Conservation (phyloP, 2,888 invertebrate genomes). For the Proisotoma minuta region DNA sequence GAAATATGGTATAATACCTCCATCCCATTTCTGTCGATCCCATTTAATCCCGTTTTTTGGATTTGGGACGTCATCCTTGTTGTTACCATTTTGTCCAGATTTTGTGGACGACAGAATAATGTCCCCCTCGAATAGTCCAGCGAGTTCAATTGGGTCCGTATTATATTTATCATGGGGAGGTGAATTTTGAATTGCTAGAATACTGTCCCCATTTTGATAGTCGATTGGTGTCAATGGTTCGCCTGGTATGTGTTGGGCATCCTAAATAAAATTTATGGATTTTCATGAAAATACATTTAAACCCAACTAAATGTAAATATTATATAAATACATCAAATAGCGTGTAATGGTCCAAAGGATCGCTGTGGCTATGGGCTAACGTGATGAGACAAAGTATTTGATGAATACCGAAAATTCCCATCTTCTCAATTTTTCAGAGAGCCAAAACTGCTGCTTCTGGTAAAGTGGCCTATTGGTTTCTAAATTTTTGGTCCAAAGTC, state of each 20-base stretch:
- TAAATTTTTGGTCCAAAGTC: no score
- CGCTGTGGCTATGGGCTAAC: slow-evolving; percentile 2
- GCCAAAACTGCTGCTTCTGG: no score
- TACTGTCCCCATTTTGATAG: slow-evolving; percentile 47
- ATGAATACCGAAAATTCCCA: slow-evolving; percentile 21
- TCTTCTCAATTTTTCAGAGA: no score
- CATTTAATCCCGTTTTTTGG: slow-evolving; percentile 48
- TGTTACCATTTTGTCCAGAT: slow-evolving; percentile 11
- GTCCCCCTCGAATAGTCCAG: slow-evolving; percentile 45
- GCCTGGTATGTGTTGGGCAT: slow-evolving; percentile 45
- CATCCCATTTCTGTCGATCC: slow-evolving; percentile 47
- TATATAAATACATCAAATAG: no score
- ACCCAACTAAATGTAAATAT: no score
- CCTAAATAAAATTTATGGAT: slow-evolving; percentile 17
- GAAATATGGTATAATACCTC: slow-evolving; percentile 49
- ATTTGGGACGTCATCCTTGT: no score
- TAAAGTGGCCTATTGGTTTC: no score
- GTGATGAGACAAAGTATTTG: slow-evolving; percentile 3
- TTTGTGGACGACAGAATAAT: slow-evolving; percentile 30
- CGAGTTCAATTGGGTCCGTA: slow-evolving; percentile 43
- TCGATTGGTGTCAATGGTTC: slow-evolving; percentile 49
- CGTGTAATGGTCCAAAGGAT: slow-evolving; percentile 16
- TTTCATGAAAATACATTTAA: no score
- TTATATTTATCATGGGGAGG: slow-evolving; percentile 23
- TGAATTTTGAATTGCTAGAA: slow-evolving; percentile 20